Evolutionary conservation across 2,113 vertebrate genomes (phyloP), one percentile per base, ranked within the genome.

Genomic region (Leptosomus discolor): DNA sequence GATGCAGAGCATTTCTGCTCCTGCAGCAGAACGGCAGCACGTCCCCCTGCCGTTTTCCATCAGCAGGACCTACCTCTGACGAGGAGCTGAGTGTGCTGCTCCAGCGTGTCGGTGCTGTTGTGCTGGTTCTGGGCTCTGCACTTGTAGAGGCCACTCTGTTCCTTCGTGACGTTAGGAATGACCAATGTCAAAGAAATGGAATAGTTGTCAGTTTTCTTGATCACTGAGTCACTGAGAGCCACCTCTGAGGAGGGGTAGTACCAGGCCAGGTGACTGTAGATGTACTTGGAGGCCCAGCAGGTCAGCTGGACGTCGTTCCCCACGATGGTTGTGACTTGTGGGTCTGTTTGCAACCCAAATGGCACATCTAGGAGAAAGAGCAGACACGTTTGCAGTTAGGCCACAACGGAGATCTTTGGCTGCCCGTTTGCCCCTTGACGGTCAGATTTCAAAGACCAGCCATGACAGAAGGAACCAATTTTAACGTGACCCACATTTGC

Each of bases 221-320:
- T 34, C 6, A 97, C 90, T 2, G 97, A 63, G 11, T 22, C 37
- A 2, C 63, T 3, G 3, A 93, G 97, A 65, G 98, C 75, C 0
- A 26, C 97, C 86, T 88, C 94, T 53, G 97, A 97, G 67, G 81
- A 94, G 21, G 98, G 98, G 87, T 98, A 94, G 43, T 98, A 90
- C 99, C 99, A 99, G 43, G 61, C 91, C 34, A 99, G 96, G 43
- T 97, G 91, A 9, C 96, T 98, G 95, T 99, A 99, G 78, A 99
- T 97, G 96, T 98, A 99, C 75, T 97, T 98, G 57, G 98, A 97
- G 20, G 98, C 98, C 26, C 94, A 85, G 96, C 99, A 99, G 63
- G 97, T 98, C 86, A 99, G 93, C 12, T 10, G 97, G 30, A 98
- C 69, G 0, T 99, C 79, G 1, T 96, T 97, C 12, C 99, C 98